These are phyloP conservation scores for Pristionchus fissidentatus DNA, from an alignment of 2,888 invertebrate genomes.

Conservation along the genomic window DNA sequence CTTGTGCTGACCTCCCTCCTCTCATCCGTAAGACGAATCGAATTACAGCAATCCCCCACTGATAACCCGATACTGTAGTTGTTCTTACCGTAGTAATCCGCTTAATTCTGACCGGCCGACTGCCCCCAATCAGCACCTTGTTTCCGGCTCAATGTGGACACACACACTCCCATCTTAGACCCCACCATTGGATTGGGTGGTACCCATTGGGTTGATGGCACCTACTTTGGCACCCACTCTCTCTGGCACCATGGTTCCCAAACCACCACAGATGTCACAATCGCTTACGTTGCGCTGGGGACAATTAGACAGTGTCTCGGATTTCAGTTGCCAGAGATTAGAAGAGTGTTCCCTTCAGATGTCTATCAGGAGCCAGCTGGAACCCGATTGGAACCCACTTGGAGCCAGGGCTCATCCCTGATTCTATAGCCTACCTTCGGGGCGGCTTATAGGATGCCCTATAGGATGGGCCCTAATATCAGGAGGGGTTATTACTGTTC, in stretches of 20 bases:
- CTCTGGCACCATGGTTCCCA: background rate
- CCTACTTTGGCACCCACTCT: constrained; percentile 13
- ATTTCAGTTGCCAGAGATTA: constrained; percentile 32
- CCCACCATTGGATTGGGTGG: background rate
- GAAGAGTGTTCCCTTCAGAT: too few relatives aligned
- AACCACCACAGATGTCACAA: constrained; percentile 10
- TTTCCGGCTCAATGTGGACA: constrained; percentile 34
- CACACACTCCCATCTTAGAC: constrained; percentile 35
- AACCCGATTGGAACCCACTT: background rate
- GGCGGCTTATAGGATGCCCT: too few relatives aligned
- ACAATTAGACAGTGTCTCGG: constrained; percentile 35
- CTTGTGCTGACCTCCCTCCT: constrained; percentile 2
- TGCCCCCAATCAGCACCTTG: constrained; percentile 13
- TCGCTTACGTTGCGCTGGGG: background rate
- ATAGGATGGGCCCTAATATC: constrained; percentile 26
- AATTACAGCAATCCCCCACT: constrained; percentile 11
- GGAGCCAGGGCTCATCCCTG: background rate
- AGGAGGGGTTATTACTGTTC: constrained; percentile 34
- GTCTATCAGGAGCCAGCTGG: background rate
- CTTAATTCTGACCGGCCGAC: background rate
- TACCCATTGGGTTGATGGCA: background rate
- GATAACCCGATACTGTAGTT: constrained; percentile 25
- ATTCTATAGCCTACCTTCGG: too few relatives aligned
- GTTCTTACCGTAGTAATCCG: constrained; percentile 4
- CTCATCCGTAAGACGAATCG: background rate